Evolutionary conservation across 1,140 invertebrate species (phyloP).

Genomic region (Sycophila sp.): DNA sequence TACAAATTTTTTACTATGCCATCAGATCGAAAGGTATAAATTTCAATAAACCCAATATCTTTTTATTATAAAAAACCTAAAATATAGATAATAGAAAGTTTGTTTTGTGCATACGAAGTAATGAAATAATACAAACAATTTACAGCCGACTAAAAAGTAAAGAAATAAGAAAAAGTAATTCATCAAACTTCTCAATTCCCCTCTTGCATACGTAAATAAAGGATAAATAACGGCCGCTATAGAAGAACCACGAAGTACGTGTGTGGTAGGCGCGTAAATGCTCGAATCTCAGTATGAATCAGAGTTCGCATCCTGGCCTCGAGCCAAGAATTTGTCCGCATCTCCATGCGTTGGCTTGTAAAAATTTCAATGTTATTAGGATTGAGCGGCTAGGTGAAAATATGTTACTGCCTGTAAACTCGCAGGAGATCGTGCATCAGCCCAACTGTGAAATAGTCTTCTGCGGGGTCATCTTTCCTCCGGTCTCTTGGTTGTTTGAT

Average conservation of each 20-base stretch:
- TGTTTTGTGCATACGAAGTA: too few species aligned
- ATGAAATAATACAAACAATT: too few species aligned
- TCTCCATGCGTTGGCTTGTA: conserved; percentile 42
- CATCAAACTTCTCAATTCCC: too few species aligned
- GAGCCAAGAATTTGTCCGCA: conserved; percentile 47
- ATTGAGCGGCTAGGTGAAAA: neutral
- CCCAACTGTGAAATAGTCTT: neutral
- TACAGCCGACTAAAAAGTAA: neutral
- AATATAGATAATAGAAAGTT: too few species aligned
- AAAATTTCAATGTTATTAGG: conserved; percentile 53
- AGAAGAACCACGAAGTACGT: neutral
- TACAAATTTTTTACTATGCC: too few species aligned
- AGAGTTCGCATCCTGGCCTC: conserved; percentile 23
- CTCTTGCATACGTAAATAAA: conserved; percentile 2
- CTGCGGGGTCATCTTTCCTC: too few species aligned
- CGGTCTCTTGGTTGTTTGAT: too few species aligned
- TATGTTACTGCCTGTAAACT: neutral
- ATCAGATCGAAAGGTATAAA: too few species aligned
- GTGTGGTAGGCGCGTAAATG: neutral
- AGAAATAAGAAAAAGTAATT: too few species aligned
- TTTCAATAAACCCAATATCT: neutral
- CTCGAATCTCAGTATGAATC: conserved; percentile 29
- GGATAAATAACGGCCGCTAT: neutral
- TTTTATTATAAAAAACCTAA: neutral
- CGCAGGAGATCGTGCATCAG: neutral